A percentile compares a stretch with the other conserved stretches of the same genome.
Evolutionary conservation across 2,113 vertebrate species (phyloP).

Genomic region (Rostratula benghalensis): DNA sequence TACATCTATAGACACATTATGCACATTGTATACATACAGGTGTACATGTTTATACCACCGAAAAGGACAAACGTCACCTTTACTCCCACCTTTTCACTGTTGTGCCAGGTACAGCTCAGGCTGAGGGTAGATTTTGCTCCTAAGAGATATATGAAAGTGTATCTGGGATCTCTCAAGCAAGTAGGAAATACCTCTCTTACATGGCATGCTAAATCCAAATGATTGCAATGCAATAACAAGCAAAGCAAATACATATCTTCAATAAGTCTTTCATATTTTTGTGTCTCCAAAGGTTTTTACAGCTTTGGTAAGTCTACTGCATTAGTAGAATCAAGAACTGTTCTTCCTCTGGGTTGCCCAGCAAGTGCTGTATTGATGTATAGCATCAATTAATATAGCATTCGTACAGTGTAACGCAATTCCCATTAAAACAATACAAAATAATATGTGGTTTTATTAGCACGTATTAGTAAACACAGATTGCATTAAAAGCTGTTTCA

Average conservation of each 20-base stretch:
- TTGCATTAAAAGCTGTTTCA: conserved; percentile 76
- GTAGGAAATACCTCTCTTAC: neutral
- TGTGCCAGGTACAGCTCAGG: neutral
- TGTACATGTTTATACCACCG: neutral
- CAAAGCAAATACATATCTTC: neutral
- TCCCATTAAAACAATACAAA: conserved; percentile 72
- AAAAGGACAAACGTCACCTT: neutral
- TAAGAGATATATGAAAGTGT: neutral
- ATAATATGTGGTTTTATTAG: conserved; percentile 75
- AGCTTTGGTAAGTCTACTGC: neutral
- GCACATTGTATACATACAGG: too few species aligned
- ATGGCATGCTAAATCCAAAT: neutral
- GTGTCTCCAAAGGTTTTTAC: neutral
- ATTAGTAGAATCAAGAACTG: neutral
- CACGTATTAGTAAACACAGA: conserved; percentile 75
- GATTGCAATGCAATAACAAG: neutral
- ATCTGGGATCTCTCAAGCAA: neutral
- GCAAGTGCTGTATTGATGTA: conserved; percentile 40
- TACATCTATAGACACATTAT: neutral
- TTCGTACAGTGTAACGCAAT: conserved; percentile 67
- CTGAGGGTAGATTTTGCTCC: neutral
- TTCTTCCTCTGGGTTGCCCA: conserved; percentile 39
- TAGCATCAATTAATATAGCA: conserved; percentile 31
- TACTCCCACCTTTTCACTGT: neutral
- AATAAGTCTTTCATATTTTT: neutral